These are phyloP conservation scores for Lucilia sericata DNA, from an alignment of 1,140 invertebrate species.

Conservation along the genomic window DNA sequence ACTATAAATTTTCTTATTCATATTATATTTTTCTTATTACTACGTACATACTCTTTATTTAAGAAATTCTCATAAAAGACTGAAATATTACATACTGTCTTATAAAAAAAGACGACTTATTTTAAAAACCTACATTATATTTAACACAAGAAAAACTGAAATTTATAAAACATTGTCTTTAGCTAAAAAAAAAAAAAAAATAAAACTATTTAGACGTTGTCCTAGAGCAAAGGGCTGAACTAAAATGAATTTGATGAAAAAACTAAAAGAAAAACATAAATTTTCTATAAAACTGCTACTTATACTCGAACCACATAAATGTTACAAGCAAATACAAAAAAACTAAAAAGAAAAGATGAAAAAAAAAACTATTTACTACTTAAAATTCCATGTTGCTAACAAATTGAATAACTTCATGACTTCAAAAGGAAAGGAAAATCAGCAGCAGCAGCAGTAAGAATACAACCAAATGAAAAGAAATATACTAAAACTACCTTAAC, in stretches of 20 bases:
- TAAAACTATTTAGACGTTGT: not conserved
- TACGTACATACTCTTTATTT: not conserved
- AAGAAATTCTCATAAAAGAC: too few species aligned
- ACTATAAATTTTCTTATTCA: not conserved
- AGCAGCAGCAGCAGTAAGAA: not conserved
- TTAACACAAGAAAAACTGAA: too few species aligned
- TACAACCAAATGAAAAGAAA: not conserved
- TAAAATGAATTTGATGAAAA: not conserved
- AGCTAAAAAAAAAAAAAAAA: not conserved
- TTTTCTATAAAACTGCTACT: not conserved
- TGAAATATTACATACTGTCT: not conserved
- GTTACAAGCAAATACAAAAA: not conserved
- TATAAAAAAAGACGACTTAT: not conserved
- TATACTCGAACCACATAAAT: not conserved
- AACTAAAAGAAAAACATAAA: not conserved
- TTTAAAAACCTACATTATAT: too few species aligned
- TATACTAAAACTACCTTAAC: not conserved
- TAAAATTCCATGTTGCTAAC: constrained; percentile 45
- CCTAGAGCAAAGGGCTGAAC: not conserved
- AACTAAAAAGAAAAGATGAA: not conserved
- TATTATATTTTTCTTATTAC: not conserved
- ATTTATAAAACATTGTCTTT: not conserved
- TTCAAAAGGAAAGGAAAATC: constrained; percentile 29
- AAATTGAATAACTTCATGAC: constrained; percentile 46
- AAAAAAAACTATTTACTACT: constrained; percentile 41